Evolutionary conservation across 2,888 invertebrate genomes (phyloP).

Genomic region (Athrips mouffetella): DNA sequence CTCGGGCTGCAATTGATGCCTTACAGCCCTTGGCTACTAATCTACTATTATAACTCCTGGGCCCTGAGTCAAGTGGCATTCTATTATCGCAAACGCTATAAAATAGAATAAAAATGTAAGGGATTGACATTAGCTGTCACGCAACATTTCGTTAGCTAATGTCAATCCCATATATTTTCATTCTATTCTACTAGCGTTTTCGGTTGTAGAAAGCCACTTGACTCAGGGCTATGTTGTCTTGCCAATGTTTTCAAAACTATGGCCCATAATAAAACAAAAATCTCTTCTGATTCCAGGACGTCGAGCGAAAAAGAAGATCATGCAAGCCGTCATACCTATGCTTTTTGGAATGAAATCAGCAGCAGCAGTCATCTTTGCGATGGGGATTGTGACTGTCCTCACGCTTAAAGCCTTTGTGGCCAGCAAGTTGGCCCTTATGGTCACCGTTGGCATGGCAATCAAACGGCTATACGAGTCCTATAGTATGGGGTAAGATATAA

Average conservation of each 20-base stretch:
- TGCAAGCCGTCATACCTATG: constrained; percentile 81
- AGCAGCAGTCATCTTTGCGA: constrained; percentile 79
- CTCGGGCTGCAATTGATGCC: too few species aligned
- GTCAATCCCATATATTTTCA: too few species aligned
- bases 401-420: constrained; percentile 84
- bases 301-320: constrained; percentile 78
- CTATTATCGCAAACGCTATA: too few species aligned
- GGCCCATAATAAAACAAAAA: neutral
- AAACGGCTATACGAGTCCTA: constrained; percentile 81
- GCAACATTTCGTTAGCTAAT: too few species aligned
- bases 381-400: constrained; percentile 79
- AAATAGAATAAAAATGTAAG: too few species aligned
- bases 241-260: neutral
- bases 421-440: constrained; percentile 82
- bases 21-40: too few species aligned
- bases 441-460: constrained; percentile 79
- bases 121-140: too few species aligned
- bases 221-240: too few species aligned
- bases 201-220: too few species aligned
- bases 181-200: too few species aligned
- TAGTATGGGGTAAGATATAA: constrained; percentile 57
- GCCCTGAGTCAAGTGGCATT: too few species aligned
- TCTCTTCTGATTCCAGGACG: constrained; percentile 38
- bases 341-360: constrained; percentile 84
- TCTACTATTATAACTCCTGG: too few species aligned